phyloP scores from a whole-genome alignment of 2,888 invertebrate species.

The Merodon equestris region DNA sequence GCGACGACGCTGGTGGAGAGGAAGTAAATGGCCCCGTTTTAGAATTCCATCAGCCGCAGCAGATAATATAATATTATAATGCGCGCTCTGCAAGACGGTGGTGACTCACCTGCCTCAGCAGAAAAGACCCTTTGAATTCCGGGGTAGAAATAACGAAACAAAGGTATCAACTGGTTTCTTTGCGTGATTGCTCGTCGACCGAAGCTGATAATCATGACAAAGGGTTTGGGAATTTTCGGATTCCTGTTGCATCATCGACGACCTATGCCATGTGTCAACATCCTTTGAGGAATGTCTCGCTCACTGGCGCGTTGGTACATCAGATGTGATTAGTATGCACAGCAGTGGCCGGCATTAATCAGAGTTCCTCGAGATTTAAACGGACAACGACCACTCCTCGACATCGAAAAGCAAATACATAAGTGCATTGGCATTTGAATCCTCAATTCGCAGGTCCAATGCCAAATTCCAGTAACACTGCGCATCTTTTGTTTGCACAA shows the following conservation, averaged over 20 bases:
- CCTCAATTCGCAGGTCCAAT: background rate
- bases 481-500: no score
- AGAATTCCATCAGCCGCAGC: conserved; percentile 46
- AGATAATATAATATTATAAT: conserved; percentile 18
- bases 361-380: conserved; percentile 28
- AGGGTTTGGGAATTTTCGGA: conserved; percentile 23
- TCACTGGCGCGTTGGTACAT: conserved; percentile 6
- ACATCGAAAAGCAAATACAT: background rate
- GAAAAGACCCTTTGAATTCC: no score
- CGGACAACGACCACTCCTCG: conserved; percentile 48
- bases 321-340: conserved; percentile 49
- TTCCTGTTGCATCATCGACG: conserved; percentile 12
- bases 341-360: conserved; percentile 5
- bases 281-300: conserved; percentile 48
- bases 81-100: conserved; percentile 27
- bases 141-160: conserved; percentile 17
- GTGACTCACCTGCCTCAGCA: conserved; percentile 62
- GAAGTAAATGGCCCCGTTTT: conserved; percentile 55
- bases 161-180: conserved; percentile 9
- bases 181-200: background rate
- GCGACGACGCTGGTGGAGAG: no score
- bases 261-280: conserved; percentile 48
- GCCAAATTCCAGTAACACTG: background rate
- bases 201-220: conserved; percentile 37
- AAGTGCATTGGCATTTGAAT: background rate